Base-by-base conservation (phyloP, 2,113 vertebrate species). In the Lipophrys pholis region DNA sequence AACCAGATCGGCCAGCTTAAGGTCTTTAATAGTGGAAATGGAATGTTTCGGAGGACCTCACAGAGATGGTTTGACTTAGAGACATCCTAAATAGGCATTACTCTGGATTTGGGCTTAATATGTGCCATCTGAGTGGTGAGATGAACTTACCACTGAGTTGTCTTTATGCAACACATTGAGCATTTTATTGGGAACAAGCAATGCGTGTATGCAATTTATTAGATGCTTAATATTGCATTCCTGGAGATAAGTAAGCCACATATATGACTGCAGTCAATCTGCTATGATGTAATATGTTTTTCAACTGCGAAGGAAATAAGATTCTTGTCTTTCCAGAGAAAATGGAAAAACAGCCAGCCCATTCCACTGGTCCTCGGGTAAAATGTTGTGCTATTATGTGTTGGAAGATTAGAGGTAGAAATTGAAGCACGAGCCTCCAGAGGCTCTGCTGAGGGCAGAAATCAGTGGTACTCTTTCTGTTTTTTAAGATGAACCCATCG, bases 11-110 rank as follows among this genome's bases (percentile, higher is more conserved):
- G 46, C 11, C 55, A 78, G 77, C 76, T 87, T 84, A 89, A 86
- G 61, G 61, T 82, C 64, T 86, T 89, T 78, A 74, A 70, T 73
- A 56, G 67, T 78, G 76, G 77, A 88, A 75, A 63, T 8, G 59
- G 75, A 80, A 86, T 84, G 50, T 81, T 85, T 87, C 79, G 54
- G 50, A 82, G 61, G 76, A 84, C 80, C 83, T 87, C 82, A 77
- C 83, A 85, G 73, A 78, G 78, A 85, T 89, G 83, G 75, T 85
- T 90, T 85, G 55, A 91, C 88, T 90, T 87, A 88, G 73, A 81
- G 61, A 86, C 78, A 86, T 90, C 87, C 82, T 89, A 83, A 88
- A 90, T 76, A 81, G 80, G 86, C 76, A 88, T 90, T 88, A 81
- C 56, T 65, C 71, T 69, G 84, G 82, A 88, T 91, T 83, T 83